These are phyloP conservation scores for Gallinago undulata DNA, from an alignment of 2,113 vertebrate genomes.

Conservation along the genomic window DNA sequence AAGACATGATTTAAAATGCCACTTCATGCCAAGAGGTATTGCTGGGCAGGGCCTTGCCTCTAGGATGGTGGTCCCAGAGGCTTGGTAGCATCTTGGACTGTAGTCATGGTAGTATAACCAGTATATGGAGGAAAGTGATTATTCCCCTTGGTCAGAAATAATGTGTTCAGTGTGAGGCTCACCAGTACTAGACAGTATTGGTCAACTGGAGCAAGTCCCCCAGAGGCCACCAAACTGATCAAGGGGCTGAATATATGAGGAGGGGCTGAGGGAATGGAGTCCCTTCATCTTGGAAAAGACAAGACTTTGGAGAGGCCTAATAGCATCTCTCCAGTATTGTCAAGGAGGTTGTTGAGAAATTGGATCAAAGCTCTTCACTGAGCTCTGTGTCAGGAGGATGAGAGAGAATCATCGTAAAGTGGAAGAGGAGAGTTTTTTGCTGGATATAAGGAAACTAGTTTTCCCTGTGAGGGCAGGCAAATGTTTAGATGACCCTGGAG, in stretches of 20 bases:
- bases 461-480: background rate
- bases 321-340: background rate
- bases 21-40: background rate
- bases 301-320: background rate
- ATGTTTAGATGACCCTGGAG: background rate
- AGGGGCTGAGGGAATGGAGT: background rate
- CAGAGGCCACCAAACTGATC: background rate
- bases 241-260: background rate
- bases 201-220: background rate
- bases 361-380: background rate
- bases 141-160: background rate
- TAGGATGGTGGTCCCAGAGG: background rate
- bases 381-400: background rate
- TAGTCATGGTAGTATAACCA: background rate
- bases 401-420: background rate
- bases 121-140: background rate
- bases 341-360: background rate
- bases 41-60: background rate
- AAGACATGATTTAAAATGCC: background rate
- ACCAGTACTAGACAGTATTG: background rate
- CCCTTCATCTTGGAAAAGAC: background rate
- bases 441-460: background rate
- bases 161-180: background rate
- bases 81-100: background rate
- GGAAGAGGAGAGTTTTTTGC: background rate